phyloP scores from a whole-genome alignment of 2,113 vertebrate species.

The Baryphthengus martii region DNA sequence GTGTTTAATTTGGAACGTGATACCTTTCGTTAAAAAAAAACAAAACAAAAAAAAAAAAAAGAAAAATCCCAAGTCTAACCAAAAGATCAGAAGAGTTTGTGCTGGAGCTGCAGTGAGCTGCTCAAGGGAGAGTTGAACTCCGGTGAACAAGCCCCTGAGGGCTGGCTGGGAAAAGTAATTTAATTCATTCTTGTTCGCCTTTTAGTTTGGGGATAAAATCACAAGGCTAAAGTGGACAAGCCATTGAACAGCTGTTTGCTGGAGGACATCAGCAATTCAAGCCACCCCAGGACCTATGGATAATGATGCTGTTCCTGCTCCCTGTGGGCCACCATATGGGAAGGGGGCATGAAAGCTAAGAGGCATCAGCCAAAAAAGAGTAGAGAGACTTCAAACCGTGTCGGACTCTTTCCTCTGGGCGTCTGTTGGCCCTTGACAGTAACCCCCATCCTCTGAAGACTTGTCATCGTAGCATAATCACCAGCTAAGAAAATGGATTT shows the following conservation, averaged over 20 bases:
- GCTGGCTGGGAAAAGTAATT: background rate
- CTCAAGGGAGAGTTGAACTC: slow-evolving; percentile 3
- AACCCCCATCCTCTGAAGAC: background rate
- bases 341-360: background rate
- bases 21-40: background rate
- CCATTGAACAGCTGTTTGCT: background rate
- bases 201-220: background rate
- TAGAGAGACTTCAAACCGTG: background rate
- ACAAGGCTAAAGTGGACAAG: background rate
- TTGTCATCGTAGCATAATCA: background rate
- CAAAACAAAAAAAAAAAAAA: background rate
- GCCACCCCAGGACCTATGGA: background rate
- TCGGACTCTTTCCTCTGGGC: background rate
- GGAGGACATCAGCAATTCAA: background rate
- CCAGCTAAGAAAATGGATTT: background rate
- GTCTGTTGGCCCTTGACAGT: background rate
- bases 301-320: background rate
- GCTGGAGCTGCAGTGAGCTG: background rate
- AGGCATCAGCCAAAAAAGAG: background rate
- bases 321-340: background rate
- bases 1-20: slow-evolving; percentile 44
- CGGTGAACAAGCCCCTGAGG: background rate
- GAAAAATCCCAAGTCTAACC: background rate
- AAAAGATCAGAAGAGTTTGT: slow-evolving; percentile 10
- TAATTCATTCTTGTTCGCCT: background rate